Conservation (phyloP, 2,113 vertebrate species). For the Sander vitreus region DNA sequence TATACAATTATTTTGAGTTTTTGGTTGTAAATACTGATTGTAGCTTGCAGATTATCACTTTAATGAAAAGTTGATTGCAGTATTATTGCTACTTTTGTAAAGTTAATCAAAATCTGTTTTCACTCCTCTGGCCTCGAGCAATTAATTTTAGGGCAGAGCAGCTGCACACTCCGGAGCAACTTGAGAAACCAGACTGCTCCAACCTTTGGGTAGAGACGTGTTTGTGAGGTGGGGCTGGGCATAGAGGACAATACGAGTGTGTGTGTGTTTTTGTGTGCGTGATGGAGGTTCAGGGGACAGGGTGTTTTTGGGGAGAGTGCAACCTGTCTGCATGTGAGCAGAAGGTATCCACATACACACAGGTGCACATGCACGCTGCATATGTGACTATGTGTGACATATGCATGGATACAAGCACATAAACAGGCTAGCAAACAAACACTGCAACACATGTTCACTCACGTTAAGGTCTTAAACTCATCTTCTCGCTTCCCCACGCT, state of each 20-base stretch:
- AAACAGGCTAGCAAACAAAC: slow-evolving; percentile 15
- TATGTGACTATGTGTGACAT: slow-evolving; percentile 42
- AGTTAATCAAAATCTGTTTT: slow-evolving; percentile 22
- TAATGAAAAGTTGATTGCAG: slow-evolving; percentile 3
- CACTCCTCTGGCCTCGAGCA: slow-evolving; percentile 11
- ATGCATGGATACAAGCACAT: slow-evolving; percentile 23
- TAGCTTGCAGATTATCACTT: slow-evolving; percentile 7
- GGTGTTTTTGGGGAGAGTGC: slow-evolving; percentile 12
- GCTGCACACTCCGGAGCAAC: slow-evolving; percentile 57
- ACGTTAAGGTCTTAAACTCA: background rate
- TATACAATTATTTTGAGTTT: background rate
- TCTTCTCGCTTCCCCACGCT: background rate
- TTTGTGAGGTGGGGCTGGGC: background rate
- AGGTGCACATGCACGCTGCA: slow-evolving; percentile 26
- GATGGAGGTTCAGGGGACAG: background rate
- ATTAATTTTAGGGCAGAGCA: slow-evolving; percentile 48
- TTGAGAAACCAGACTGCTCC: slow-evolving; percentile 62
- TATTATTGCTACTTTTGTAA: slow-evolving; percentile 17
- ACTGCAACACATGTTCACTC: background rate
- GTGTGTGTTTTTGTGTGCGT: slow-evolving; percentile 1
- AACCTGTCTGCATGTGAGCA: slow-evolving; percentile 61
- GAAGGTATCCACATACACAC: slow-evolving; percentile 49
- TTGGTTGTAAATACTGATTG: background rate
- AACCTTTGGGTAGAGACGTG: slow-evolving; percentile 35
- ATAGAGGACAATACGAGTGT: slow-evolving; percentile 25